Percentiles rank a stretch among this genome's conserved stretches.
Evolutionary conservation across 2,888 invertebrate genomes (phyloP).

Genomic region (Mylabris sibirica): DNA sequence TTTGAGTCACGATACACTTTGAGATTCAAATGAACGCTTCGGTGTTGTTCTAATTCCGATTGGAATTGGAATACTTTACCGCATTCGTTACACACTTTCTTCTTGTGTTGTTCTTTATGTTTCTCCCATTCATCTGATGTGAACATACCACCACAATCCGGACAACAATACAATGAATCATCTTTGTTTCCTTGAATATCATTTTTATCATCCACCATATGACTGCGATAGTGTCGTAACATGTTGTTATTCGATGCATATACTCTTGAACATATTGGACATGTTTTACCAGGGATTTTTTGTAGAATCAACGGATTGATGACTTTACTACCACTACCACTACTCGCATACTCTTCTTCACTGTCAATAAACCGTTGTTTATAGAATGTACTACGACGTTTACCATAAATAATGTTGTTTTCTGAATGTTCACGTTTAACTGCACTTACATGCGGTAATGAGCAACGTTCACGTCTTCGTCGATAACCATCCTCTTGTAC

Average conservation of each 20-base stretch:
- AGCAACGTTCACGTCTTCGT: conserved; percentile 33
- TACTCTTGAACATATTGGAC: conserved; percentile 66
- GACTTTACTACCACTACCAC: conserved; percentile 18
- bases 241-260: conserved; percentile 67
- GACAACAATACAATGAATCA: conserved; percentile 67
- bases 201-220: conserved; percentile 49
- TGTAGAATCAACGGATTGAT: conserved; percentile 27
- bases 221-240: conserved; percentile 66
- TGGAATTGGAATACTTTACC: conserved; percentile 69
- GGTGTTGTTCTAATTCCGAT: conserved; percentile 70
- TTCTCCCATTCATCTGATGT: conserved; percentile 67
- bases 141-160: conserved; percentile 69
- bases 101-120: conserved; percentile 67
- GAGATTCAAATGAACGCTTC: conserved; percentile 71
- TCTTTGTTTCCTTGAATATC: conserved; percentile 62
- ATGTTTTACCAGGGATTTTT: conserved; percentile 43
- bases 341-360: conserved; percentile 44
- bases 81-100: conserved; percentile 70
- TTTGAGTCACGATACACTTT: conserved; percentile 73
- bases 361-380: conserved; percentile 41
- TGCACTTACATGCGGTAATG: conserved; percentile 23
- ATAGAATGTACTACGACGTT: conserved; percentile 40
- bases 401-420: conserved; percentile 37
- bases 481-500: conserved; percentile 51
- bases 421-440: conserved; percentile 34